Evolutionary conservation across 2,797 vertebrate species (phyloP), one percentile per base, ranked within the genome.

Genomic region (Gambusia yucatana): DNA sequence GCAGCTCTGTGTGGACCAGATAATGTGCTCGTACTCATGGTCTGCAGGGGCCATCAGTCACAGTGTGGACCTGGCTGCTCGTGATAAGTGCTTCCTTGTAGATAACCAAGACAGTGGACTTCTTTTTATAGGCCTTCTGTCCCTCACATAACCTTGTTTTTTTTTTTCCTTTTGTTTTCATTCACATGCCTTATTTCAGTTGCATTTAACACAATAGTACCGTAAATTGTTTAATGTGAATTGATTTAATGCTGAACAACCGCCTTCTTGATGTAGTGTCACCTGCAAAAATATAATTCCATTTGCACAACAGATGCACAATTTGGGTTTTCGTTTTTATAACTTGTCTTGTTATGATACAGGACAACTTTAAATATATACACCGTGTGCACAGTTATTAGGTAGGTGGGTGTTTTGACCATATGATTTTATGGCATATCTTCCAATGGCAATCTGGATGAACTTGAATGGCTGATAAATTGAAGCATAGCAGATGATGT

Each of bases 81-180:
- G 91, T 95, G 95, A 95, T 95, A 95, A 94, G 93, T 95, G 89
- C 85, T 93, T 95, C 91, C 93, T 94, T 94, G 93, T 91, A 96
- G 95, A 96, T 96, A 96, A 95, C 92, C 93, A 85, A 86, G 91
- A 93, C 93, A 86, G 88, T 88, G 77, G 91, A 92, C 87, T 95
- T 93, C 93, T 93, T 94, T 95, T 95, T 95, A 94, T 95, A 95
- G 93, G 89, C 82, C 87, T 76, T 70, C 87, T 94, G 92, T 94
- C 94, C 91, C 94, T 93, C 88, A 91, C 82, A 80, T 92, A 95
- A 94, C 94, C 93, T 94, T 95, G 93, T 92, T 87, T 91, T 84
- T 91, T 84, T 57, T 75, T 73, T 46, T 10, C 4, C 72, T 84
- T 44, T 59, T 72, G 36, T 76, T 57, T 67, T 80, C 59, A 75